Evolutionary conservation across 2,113 vertebrate genomes (phyloP), one percentile per base, ranked within the genome.

Genomic region (zebrafish (Danio rerio)): DNA sequence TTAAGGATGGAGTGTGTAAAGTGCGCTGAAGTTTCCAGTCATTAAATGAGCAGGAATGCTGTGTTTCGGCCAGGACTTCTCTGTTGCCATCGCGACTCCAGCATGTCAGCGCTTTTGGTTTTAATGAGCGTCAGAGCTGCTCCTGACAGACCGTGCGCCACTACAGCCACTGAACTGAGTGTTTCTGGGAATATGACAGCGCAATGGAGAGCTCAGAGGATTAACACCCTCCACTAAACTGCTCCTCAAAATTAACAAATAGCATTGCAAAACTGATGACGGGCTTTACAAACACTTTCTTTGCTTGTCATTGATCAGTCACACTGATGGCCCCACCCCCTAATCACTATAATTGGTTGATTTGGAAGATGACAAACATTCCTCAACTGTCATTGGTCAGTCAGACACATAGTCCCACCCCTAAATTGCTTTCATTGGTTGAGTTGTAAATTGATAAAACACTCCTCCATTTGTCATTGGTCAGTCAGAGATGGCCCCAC

Each of bases 1-100:
- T 63, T 87, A 62, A 81, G 56, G 56, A 6, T 1, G 50, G 31
- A 86, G 77, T 66, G 88, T 63, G 58, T 63, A 15, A 66, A 63
- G 49, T 20, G 65, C 79, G 63, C 53, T 58, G 74, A 81, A 80
- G 58, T 83, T 87, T 85, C 81, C 85, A 86, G 77, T 86, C 75
- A 85, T 81, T 82, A 82, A 21, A 45, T 1, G 71, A 61, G 47
- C 79, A 70, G 80, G 88, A 83, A 86, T 85, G 82, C 81, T 0
- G 31, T 61, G 69, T 76, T 63, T 47, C 47, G 65, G 81, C 83
- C 87, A 86, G 65, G 65, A 68, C 56, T 59, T 8, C 20, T 59
- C 56, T 65, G 31, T 65, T 65, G 20, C 62, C 62, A 65, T 65
- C 20, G 65, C 9, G 65, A 68, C 65, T 47, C 15, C 1, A 45